phyloP scores from a whole-genome alignment of 2,797 vertebrate genomes.

The Lepilemur septentrionalis region DNA sequence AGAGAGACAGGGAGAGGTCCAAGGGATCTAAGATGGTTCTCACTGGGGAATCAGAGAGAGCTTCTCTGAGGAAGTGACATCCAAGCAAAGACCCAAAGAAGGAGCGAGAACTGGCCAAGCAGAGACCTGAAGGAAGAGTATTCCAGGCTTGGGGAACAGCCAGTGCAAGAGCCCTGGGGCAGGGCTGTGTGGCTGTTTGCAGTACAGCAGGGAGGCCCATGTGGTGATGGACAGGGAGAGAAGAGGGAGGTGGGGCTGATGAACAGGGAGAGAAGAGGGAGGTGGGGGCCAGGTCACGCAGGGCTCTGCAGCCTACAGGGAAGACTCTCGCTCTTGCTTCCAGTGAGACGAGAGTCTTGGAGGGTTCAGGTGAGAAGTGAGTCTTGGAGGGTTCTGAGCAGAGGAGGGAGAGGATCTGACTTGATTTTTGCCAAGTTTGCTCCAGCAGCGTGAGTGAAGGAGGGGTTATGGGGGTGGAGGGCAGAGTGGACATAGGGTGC shows the following conservation, averaged over 20 bases:
- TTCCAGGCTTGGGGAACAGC: background rate
- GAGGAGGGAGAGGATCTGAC: background rate
- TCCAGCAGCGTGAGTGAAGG: background rate
- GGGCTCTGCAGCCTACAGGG: background rate
- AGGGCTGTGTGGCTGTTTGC: background rate
- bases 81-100: background rate
- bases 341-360: background rate
- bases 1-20: background rate
- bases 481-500: background rate
- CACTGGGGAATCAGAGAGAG: background rate
- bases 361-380: too few species aligned
- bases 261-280: background rate
- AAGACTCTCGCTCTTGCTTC: background rate
- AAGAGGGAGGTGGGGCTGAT: too few species aligned
- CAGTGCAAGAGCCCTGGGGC: slow-evolving; percentile 25
- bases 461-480: background rate
- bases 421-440: background rate
- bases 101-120: background rate
- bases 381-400: background rate
- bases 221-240: background rate
- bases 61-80: background rate
- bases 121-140: background rate
- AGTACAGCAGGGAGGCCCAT: background rate
- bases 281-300: background rate
- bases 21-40: background rate